Conservation (phyloP, 1,140 invertebrate genomes). For the Drosophila novamexicana region DNA sequence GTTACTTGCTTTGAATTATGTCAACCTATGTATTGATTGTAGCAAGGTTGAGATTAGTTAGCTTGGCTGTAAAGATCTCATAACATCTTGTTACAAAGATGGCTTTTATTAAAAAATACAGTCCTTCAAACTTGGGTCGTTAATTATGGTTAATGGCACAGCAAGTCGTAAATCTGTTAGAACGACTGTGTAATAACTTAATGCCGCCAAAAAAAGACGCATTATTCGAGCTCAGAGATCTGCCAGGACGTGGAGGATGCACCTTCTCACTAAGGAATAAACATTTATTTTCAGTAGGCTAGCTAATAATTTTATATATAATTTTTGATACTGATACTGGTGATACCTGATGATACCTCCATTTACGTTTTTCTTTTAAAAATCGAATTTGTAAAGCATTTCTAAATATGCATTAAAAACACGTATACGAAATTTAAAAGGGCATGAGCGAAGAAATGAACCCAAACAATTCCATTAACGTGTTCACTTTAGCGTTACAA, state of each 20-base stretch:
- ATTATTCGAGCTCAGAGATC: too few species aligned
- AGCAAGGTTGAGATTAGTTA: too few species aligned
- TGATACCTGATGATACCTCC: too few species aligned
- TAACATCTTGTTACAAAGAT: neutral
- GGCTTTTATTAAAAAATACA: neutral
- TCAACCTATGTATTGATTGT: neutral
- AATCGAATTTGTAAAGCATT: neutral
- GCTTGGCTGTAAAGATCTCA: too few species aligned
- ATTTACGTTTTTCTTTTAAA: too few species aligned
- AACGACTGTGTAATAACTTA: too few species aligned
- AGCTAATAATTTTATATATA: too few species aligned
- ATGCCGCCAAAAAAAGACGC: too few species aligned
- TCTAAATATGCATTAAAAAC: neutral
- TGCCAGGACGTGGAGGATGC: too few species aligned
- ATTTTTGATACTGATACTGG: too few species aligned
- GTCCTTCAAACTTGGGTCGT: neutral
- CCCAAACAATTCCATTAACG: slow-evolving; percentile 56
- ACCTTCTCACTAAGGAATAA: too few species aligned
- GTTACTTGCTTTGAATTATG: slow-evolving; percentile 37
- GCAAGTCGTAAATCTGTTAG: neutral
- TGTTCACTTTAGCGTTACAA: slow-evolving; percentile 19
- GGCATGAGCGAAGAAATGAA: slow-evolving; percentile 8
- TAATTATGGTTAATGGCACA: neutral
- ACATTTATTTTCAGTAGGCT: too few species aligned
- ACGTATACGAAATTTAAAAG: slow-evolving; percentile 8